phyloP scores from a whole-genome alignment of 2,888 invertebrate species.

The Strigamia maritima region DNA sequence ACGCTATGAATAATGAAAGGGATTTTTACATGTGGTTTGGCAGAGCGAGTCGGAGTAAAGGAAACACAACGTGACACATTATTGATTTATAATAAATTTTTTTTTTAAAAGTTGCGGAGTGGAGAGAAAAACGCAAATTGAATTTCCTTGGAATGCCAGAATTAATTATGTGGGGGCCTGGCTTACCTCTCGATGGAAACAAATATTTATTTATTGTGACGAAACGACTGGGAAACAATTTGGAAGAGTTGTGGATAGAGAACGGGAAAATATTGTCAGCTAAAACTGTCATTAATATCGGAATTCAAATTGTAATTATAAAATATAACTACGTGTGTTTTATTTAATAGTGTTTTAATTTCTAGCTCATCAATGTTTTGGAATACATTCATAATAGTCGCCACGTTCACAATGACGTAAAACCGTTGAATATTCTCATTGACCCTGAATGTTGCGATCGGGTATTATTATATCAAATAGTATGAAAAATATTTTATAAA shows the following conservation, averaged over 20 bases:
- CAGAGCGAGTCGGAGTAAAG: too few species aligned
- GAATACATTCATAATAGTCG: slow-evolving; percentile 89
- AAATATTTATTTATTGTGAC: slow-evolving; percentile 91
- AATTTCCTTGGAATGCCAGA: slow-evolving; percentile 78
- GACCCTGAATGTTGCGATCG: slow-evolving; percentile 56
- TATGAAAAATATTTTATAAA: not conserved
- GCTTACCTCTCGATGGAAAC: slow-evolving; percentile 66
- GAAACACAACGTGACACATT: too few species aligned
- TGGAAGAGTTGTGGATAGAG: slow-evolving; percentile 73
- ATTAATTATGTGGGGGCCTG: slow-evolving; percentile 85
- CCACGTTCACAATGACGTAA: slow-evolving; percentile 97
- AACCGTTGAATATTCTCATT: slow-evolving; percentile 90
- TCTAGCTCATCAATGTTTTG: slow-evolving; percentile 76
- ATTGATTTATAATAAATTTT: too few species aligned
- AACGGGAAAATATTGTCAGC: slow-evolving; percentile 66
- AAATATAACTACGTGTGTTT: too few species aligned
- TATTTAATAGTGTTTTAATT: too few species aligned
- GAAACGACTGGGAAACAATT: slow-evolving; percentile 80
- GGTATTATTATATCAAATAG: too few species aligned
- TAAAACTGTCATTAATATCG: slow-evolving; percentile 74
- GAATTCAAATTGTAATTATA: slow-evolving; percentile 69
- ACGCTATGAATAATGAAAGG: too few species aligned
- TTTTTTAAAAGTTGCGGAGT: too few species aligned
- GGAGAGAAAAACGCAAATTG: slow-evolving; percentile 64
- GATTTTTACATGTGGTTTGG: too few species aligned